Evolutionary conservation across 2,113 vertebrate species (phyloP).

Genomic region (Meles meles): DNA sequence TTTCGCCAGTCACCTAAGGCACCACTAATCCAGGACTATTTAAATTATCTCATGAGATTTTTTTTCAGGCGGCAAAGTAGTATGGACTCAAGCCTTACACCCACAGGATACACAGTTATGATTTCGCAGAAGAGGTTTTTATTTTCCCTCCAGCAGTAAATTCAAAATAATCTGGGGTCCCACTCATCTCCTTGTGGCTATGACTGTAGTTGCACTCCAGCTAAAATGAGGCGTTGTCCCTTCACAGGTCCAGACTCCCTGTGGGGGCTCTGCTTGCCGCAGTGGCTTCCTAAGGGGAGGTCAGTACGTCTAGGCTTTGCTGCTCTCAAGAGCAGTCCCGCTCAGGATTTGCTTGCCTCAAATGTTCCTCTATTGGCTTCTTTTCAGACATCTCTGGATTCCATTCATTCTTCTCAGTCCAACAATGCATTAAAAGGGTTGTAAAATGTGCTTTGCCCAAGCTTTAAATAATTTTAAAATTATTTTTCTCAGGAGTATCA

Average conservation of each 20-base stretch:
- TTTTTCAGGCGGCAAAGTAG: background rate
- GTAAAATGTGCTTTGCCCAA: background rate
- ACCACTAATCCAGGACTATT: no score
- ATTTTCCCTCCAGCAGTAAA: background rate
- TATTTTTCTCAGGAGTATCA: background rate
- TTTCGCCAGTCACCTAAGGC: background rate
- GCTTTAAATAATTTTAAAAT: background rate
- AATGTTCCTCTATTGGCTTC: background rate
- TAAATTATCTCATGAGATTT: background rate
- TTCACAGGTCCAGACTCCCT: rapidly evolving
- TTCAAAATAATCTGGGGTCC: background rate
- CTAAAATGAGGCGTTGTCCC: background rate
- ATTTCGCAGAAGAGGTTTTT: background rate
- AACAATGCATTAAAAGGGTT: background rate
- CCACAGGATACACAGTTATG: rapidly evolving
- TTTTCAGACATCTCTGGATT: background rate
- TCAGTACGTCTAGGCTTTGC: rapidly evolving
- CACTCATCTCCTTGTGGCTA: background rate
- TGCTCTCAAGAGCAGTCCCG: background rate
- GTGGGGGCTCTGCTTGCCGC: background rate
- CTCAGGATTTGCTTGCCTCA: rapidly evolving
- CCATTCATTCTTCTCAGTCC: background rate
- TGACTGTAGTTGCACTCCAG: no score
- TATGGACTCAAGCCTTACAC: background rate
- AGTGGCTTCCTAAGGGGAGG: background rate